phyloP scores from a whole-genome alignment of 1,140 invertebrate species.

The Scaptomyza graminum region DNA sequence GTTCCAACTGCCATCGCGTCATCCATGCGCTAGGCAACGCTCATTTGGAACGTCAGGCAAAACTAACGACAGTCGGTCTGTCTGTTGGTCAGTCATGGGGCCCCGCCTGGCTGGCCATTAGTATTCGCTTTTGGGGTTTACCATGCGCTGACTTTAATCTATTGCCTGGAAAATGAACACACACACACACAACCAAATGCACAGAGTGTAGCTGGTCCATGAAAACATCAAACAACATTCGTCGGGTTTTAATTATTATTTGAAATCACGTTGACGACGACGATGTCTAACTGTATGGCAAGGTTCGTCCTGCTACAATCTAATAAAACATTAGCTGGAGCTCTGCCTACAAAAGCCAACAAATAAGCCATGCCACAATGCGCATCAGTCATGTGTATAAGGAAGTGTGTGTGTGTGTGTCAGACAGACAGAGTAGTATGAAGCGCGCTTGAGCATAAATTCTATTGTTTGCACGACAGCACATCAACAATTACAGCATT shows the following conservation, averaged over 20 bases:
- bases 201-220: slow-evolving; percentile 20
- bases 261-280: slow-evolving; percentile 56
- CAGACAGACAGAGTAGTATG: slow-evolving; percentile 14
- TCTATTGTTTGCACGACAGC: slow-evolving; percentile 47
- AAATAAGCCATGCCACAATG: slow-evolving; percentile 22
- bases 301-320: slow-evolving; percentile 20
- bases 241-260: slow-evolving; percentile 62
- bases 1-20: slow-evolving; percentile 10
- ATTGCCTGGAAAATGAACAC: slow-evolving; percentile 41
- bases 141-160: slow-evolving; percentile 51
- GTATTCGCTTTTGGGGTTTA: slow-evolving; percentile 45
- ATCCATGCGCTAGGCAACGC: slow-evolving; percentile 23
- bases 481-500: slow-evolving; percentile 5
- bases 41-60: slow-evolving; percentile 42
- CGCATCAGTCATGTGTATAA: slow-evolving; percentile 27
- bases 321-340: slow-evolving; percentile 53
- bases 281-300: slow-evolving; percentile 10
- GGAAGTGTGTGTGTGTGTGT: not conserved
- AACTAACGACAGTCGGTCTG: slow-evolving; percentile 14
- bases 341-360: slow-evolving; percentile 28
- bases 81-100: slow-evolving; percentile 24
- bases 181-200: slow-evolving; percentile 7
- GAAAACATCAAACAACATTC: slow-evolving; percentile 63
- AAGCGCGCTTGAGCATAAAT: slow-evolving; percentile 49
- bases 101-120: slow-evolving; percentile 40